Evolutionary conservation across 2,797 vertebrate species (phyloP), one percentile per base, ranked within the genome.

Genomic region (Chromis chromis): DNA sequence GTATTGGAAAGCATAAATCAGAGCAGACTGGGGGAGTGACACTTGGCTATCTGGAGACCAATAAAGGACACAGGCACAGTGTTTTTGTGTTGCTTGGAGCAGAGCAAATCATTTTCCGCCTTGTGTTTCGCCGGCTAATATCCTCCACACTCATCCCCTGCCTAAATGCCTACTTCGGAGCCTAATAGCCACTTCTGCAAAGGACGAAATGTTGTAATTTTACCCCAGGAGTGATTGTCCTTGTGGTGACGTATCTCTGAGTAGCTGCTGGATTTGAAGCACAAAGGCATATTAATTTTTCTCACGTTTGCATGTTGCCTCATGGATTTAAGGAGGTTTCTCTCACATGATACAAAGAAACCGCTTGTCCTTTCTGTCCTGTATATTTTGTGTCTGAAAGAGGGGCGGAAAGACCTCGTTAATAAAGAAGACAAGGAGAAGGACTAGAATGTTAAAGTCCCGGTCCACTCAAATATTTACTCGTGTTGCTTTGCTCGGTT

Each of bases 381-480:
- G n/a, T 42, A 25, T 27, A 44, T 46, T 39, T 55, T 48, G 22
- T 17, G 12, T 14, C 25, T 54, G 39, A 70, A 36, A 46, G 53
- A 48, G 44, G 10, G 0, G 7, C 2, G 4, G 4, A 7, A 7
- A 33, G 17, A 44, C n/a, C 1, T 21, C 0, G 0, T 0, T 53
- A 8, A 40, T 50, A 16, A 40, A 44, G 36, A 28, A 40, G 13
- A 24, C 11, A 0, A 10, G 13, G 17, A 10, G n/a, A 14, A 4
- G 4, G 10, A 27, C 61, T 5, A 25, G 25, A 50, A 53, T 54
- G n/a, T 49, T 28, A 14, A 70, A 70, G 27, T 2, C 1, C 27
- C 11, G 2, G 21, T 46, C 17, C 24, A 8, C 11, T 57, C 31
- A 4, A 22, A 9, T 5, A 31, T 36, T 31, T 31, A 31, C 31